Base-by-base conservation (phyloP, 2,797 vertebrate genomes). In the Spea hammondii region DNA sequence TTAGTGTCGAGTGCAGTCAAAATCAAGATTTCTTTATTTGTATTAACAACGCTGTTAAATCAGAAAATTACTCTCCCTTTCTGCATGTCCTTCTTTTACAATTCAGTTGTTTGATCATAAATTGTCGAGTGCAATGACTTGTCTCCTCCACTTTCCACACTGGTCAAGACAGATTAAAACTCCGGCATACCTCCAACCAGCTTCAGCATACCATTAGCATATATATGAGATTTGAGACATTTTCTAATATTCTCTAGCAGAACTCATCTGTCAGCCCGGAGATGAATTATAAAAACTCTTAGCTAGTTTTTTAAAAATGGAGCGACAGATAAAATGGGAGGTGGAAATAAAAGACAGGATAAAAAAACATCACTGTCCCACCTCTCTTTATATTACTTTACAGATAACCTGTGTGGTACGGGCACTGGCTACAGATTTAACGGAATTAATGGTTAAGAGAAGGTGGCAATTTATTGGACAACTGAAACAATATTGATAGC, bases 151-250 rank as follows among this genome's bases (percentile, higher is more conserved):
- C 95, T 96, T 95, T 95, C 93, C 95, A 95, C 94, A 93, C 92
- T 94, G 94, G 94, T 95, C 93, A 91, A 94, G 94, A 94, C 94
- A 97, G 96, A 98, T 99, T 97, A 98, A 96, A 96, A 96, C 93
- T 94, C 94, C 86, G 73, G 94, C 93, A 92, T 92, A 92, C 92
- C 92, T 90, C 91, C 92, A 91, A 92, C 93, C 91, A 84, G 93
- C 92, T 94, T 93, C 93, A 93, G 97, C 95, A 98, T 98, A 97
- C 94, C 89, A 99, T 99, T 99, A 99, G 97, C 97, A 99, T 99
- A 99, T 99, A 99, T 99, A 99, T 99, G 96, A 99, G 97, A 99
- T 99, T 97, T 96, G 95, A 97, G 97, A 98, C 97, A 98, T 98
- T 98, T 98, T 98, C 95, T 98, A 98, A 99, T 99, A 99, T 99